Evolutionary conservation across 2,888 invertebrate species (phyloP).

Genomic region (Pterostichus madidus): DNA sequence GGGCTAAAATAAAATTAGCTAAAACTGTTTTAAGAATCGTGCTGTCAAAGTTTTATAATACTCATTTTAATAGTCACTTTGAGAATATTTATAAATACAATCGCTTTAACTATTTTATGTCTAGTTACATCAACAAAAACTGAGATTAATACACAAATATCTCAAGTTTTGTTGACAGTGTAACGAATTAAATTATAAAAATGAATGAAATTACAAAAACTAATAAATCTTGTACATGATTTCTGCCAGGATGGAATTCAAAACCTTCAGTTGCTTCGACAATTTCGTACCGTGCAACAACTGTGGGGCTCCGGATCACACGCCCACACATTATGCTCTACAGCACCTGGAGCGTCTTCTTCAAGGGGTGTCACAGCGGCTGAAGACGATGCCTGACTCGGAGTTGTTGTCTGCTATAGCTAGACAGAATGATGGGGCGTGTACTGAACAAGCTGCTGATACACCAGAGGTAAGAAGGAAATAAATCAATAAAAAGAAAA

Average conservation of each 20-base stretch:
- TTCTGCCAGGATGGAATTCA: slow-evolving; percentile 85
- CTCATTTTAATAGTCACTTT: too few species aligned
- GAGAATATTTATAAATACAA: too few species aligned
- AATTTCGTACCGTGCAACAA: slow-evolving; percentile 92
- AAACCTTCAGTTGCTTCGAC: slow-evolving; percentile 92
- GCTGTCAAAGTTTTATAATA: too few species aligned
- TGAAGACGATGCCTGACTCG: slow-evolving; percentile 80
- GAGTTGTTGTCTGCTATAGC: slow-evolving; percentile 77
- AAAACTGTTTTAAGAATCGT: too few species aligned
- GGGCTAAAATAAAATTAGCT: too few species aligned
- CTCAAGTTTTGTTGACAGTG: too few species aligned
- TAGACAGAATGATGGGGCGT: slow-evolving; percentile 35
- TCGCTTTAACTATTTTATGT: too few species aligned
- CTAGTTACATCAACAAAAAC: too few species aligned
- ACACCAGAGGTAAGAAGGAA: slow-evolving; percentile 59
- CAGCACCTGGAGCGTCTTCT: slow-evolving; percentile 85
- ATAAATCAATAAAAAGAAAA: too few species aligned
- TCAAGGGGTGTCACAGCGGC: slow-evolving; percentile 79
- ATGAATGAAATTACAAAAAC: slow-evolving; percentile 40
- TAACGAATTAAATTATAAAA: too few species aligned
- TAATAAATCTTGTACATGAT: slow-evolving; percentile 56
- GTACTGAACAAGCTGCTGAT: slow-evolving; percentile 66
- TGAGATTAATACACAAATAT: too few species aligned
- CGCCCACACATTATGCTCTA: slow-evolving; percentile 85
- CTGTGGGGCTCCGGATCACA: slow-evolving; percentile 90